A percentile compares a stretch with the other conserved stretches of the same genome.
Conservation (phyloP, 2,113 vertebrate genomes). For the Pardalotus punctatus region DNA sequence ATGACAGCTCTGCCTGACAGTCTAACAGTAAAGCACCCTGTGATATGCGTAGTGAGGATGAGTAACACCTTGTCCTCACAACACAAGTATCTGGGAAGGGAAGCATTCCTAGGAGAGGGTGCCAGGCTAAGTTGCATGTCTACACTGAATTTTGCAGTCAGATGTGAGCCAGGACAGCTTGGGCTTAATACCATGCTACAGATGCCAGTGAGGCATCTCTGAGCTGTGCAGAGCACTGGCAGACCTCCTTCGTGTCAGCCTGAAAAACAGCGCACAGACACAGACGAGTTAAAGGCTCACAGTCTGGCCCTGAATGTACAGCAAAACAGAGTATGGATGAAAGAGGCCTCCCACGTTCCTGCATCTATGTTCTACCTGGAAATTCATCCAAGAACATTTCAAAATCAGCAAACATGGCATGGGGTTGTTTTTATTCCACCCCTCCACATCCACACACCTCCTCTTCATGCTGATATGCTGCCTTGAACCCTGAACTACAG, state of each 20-base stretch:
- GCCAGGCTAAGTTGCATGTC: conserved; percentile 30
- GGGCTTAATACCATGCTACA: background rate
- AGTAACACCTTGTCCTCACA: conserved; percentile 43
- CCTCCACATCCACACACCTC: conserved; percentile 23
- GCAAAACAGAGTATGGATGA: background rate
- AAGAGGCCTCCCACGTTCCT: background rate
- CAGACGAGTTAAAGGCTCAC: background rate
- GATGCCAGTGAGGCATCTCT: background rate
- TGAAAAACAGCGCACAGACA: background rate
- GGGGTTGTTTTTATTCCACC: conserved; percentile 42
- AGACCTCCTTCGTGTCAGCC: background rate
- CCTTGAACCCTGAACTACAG: conserved; percentile 54
- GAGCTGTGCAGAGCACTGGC: background rate
- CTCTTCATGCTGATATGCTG: conserved; percentile 45
- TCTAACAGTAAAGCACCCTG: background rate
- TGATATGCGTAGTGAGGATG: background rate
- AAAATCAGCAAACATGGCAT: conserved; percentile 53
- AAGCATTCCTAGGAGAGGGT: background rate
- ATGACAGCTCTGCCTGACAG: conserved; percentile 42
- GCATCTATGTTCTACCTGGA: conserved; percentile 47
- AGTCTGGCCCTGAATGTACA: background rate
- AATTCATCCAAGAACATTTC: conserved; percentile 45
- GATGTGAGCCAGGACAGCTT: conserved; percentile 26
- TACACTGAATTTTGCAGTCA: conserved; percentile 52
- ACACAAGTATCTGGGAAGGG: background rate